Evolutionary conservation across 2,113 vertebrate species (phyloP).

Genomic region (Ciconia stormi): DNA sequence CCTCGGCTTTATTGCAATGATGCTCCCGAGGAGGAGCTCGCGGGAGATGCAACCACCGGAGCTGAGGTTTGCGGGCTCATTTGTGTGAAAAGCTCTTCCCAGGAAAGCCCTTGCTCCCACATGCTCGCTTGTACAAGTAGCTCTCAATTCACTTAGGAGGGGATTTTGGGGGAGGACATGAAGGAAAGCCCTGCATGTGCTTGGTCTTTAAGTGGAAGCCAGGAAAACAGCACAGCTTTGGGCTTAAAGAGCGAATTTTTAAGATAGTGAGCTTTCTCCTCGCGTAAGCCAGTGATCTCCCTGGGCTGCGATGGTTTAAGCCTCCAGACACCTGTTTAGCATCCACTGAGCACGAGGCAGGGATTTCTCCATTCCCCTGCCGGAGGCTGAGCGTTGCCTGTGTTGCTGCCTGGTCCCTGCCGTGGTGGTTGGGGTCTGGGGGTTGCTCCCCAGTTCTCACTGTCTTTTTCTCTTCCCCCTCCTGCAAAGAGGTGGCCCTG

Average conservation of each 20-base stretch:
- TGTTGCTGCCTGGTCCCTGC: neutral
- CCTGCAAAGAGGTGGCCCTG: constrained; percentile 77
- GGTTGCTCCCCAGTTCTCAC: neutral
- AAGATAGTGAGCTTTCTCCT: neutral
- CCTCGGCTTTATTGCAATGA: fast-evolving
- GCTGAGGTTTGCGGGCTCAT: neutral
- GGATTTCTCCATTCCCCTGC: neutral
- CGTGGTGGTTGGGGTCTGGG: fast-evolving
- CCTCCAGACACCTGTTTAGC: neutral
- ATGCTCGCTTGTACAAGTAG: neutral
- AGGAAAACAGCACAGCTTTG: neutral
- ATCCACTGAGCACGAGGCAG: neutral
- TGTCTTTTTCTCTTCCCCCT: neutral
- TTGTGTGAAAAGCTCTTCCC: neutral
- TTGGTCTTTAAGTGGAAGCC: neutral
- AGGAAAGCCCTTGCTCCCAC: neutral
- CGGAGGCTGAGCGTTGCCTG: neutral
- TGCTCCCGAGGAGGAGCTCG: neutral
- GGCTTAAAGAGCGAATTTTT: neutral
- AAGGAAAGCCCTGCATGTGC: neutral
- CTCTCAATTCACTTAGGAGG: neutral
- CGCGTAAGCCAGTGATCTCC: fast-evolving
- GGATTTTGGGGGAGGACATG: neutral
- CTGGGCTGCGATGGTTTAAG: neutral
- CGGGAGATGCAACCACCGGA: neutral